A percentile compares a stretch with the other conserved stretches of the same genome.
Evolutionary conservation across 2,797 vertebrate species (phyloP).

Genomic region (Muscicapa comitata): DNA sequence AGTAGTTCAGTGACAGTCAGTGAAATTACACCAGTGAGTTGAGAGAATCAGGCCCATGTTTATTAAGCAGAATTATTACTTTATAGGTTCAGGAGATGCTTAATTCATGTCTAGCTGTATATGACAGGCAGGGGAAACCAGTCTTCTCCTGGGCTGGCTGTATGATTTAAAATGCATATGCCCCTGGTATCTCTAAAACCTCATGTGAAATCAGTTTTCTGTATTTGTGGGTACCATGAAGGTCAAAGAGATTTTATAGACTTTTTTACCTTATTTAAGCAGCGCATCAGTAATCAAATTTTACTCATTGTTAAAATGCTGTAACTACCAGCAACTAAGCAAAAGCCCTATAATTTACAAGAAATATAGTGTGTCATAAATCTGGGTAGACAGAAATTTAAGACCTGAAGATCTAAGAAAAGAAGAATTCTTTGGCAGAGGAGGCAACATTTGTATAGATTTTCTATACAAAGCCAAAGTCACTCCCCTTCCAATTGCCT

Average conservation of each 20-base stretch:
- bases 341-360: background rate
- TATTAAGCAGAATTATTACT: background rate
- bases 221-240: background rate
- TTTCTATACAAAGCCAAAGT: background rate
- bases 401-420: background rate
- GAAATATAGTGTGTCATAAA: background rate
- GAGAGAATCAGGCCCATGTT: background rate
- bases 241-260: background rate
- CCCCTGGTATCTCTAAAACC: background rate
- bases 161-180: background rate
- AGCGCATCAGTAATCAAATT: background rate
- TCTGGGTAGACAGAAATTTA: background rate
- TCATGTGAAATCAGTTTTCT: background rate
- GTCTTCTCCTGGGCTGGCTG: background rate
- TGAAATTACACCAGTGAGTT: background rate
- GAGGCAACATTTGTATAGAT: background rate
- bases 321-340: background rate
- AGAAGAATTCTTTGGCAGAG: background rate
- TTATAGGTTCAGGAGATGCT: background rate
- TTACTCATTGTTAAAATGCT: background rate
- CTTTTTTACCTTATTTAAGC: background rate
- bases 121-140: background rate
- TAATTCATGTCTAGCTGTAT: background rate
- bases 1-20: background rate
- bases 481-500: background rate